Evolutionary conservation across 2,888 invertebrate genomes (phyloP).

Genomic region (Spodoptera littoralis): DNA sequence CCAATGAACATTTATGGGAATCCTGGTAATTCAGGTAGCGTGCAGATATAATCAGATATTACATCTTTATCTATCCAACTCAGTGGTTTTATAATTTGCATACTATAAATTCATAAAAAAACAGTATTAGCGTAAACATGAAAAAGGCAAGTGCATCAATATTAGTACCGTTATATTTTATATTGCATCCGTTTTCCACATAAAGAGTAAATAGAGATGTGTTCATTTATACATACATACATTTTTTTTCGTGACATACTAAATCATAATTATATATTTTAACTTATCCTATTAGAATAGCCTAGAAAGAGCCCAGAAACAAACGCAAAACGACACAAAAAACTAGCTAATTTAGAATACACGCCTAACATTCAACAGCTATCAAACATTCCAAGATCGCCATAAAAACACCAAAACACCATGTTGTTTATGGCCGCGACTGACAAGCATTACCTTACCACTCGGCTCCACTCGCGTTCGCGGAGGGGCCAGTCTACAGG

Average conservation of each 20-base stretch:
- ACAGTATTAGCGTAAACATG: too few species aligned
- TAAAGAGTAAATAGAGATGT: neutral
- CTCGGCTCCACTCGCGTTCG: slow-evolving; percentile 35
- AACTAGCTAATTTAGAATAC: neutral
- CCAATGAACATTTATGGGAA: too few species aligned
- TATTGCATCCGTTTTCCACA: too few species aligned
- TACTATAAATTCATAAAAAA: too few species aligned
- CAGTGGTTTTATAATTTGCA: slow-evolving; percentile 19
- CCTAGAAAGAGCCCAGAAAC: neutral
- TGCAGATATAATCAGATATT: slow-evolving; percentile 52
- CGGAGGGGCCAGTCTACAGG: slow-evolving; percentile 35
- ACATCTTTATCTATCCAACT: slow-evolving; percentile 57
- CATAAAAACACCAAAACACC: neutral
- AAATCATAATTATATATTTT: too few species aligned
- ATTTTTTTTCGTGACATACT: too few species aligned
- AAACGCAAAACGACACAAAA: neutral
- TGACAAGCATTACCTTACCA: slow-evolving; percentile 41
- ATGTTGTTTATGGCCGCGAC: slow-evolving; percentile 38
- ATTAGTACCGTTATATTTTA: too few species aligned
- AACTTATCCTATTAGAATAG: too few species aligned
- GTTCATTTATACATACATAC: too few species aligned
- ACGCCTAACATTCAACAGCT: slow-evolving; percentile 2
- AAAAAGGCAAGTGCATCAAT: too few species aligned
- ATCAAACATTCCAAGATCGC: slow-evolving; percentile 25
- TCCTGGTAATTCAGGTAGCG: slow-evolving; percentile 6